Percentiles rank a stretch among this genome's conserved stretches.
phyloP scores from a whole-genome alignment of 2,888 invertebrate species.

The Drosophila anomelani region DNA sequence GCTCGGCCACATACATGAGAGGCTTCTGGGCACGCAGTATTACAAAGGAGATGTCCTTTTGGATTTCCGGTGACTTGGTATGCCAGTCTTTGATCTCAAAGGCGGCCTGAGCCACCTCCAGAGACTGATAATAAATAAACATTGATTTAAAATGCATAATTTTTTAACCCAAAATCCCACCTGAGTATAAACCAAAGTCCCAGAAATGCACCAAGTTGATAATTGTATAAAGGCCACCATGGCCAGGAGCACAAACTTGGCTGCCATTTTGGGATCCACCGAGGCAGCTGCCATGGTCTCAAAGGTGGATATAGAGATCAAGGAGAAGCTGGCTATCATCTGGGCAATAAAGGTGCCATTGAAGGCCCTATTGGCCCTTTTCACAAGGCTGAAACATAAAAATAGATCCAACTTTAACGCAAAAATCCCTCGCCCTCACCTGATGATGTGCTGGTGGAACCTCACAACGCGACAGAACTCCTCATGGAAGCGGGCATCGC shows the following conservation, averaged over 20 bases:
- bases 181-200: conserved; percentile 70
- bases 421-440: conserved; percentile 18
- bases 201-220: conserved; percentile 78
- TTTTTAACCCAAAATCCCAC: conserved; percentile 53
- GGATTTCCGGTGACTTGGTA: conserved; percentile 54
- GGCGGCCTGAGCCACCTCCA: conserved; percentile 76
- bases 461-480: conserved; percentile 63
- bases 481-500: conserved; percentile 42
- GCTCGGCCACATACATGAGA: conserved; percentile 69
- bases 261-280: conserved; percentile 63
- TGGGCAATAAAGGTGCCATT: conserved; percentile 75
- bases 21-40: conserved; percentile 79
- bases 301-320: conserved; percentile 81
- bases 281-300: conserved; percentile 69
- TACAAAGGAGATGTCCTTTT: conserved; percentile 73
- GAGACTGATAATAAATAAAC: conserved; percentile 58
- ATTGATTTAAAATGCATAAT: neutral
- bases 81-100: conserved; percentile 76
- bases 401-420: no score
- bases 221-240: conserved; percentile 72
- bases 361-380: conserved; percentile 66
- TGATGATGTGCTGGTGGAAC: conserved; percentile 79
- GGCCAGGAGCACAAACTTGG: conserved; percentile 76
- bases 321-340: conserved; percentile 72
- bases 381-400: conserved; percentile 35